Percentiles rank a stretch among this genome's conserved stretches.
These are phyloP conservation scores for Clarias laeviceps DNA, from an alignment of 2,797 vertebrate genomes.

Conservation along the genomic window DNA sequence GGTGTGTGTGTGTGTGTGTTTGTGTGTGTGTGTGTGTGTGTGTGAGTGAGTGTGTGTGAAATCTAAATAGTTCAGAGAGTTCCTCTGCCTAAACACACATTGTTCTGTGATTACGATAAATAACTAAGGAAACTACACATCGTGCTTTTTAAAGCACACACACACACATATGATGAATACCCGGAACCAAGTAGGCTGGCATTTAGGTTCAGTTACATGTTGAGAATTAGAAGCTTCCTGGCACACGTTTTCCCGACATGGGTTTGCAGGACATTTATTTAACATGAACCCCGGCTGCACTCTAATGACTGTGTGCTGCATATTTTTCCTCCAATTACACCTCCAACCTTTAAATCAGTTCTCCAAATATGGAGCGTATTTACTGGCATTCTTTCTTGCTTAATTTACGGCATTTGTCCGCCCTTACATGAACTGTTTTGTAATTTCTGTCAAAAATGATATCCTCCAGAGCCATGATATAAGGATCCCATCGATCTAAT, in stretches of 20 bases:
- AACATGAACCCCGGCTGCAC: not conserved
- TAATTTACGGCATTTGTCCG: not conserved
- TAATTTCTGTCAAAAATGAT: not conserved
- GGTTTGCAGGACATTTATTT: not conserved
- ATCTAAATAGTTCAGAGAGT: not conserved
- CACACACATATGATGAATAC: not conserved
- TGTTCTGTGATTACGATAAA: not conserved
- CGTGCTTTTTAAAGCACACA: not conserved
- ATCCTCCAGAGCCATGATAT: not conserved
- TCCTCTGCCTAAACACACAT: not conserved
- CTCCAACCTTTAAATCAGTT: not conserved
- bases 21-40: slow-evolving; percentile 5
- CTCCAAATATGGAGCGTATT: not conserved
- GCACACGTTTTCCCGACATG: not conserved
- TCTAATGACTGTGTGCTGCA: not conserved
- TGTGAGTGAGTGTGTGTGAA: slow-evolving; percentile 1
- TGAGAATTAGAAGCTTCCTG: not conserved
- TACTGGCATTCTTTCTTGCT: not conserved
- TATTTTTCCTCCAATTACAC: not conserved
- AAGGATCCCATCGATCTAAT: not conserved
- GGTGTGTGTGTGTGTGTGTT: slow-evolving; percentile 9
- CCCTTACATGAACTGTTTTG: not conserved
- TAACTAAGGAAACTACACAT: not conserved
- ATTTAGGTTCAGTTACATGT: slow-evolving; percentile 10
- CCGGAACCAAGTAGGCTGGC: slow-evolving; percentile 17